Evolutionary conservation across 23 tunicate species (phyloP).

Genomic region (Ciona savignyi): DNA sequence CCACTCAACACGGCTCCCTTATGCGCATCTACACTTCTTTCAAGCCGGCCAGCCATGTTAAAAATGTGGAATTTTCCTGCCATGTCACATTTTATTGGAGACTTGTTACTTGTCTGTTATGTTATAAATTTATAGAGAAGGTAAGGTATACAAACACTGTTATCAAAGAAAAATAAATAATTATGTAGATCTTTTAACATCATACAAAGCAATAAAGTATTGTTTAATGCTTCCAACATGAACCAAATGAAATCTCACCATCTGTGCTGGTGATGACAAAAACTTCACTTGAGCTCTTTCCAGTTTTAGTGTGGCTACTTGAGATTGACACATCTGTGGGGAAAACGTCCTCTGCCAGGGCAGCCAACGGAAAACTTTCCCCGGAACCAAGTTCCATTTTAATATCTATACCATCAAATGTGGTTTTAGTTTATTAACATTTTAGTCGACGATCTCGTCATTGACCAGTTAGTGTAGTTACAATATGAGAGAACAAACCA

Average conservation of each 20-base stretch:
- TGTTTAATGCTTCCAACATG: not conserved
- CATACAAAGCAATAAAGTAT: not conserved
- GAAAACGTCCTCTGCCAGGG: conserved; percentile 53
- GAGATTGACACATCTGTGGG: conserved; percentile 63
- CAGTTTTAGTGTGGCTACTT: conserved; percentile 44
- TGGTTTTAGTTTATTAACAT: too few relatives aligned
- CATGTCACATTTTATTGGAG: not conserved
- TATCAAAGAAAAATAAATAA: too few relatives aligned
- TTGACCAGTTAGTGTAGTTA: too few relatives aligned
- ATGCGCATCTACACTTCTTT: conserved; percentile 83
- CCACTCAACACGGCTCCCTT: conserved; percentile 82
- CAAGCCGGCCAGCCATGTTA: conserved; percentile 64
- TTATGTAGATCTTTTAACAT: too few relatives aligned
- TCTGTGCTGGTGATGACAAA: conserved; percentile 80
- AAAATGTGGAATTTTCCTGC: conserved; percentile 54
- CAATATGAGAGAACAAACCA: too few relatives aligned
- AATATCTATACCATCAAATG: conserved; percentile 15
- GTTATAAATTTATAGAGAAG: too few relatives aligned
- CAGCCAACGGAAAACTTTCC: conserved; percentile 40
- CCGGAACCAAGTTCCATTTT: conserved; percentile 67
- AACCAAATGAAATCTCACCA: conserved; percentile 12
- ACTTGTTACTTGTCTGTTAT: not conserved
- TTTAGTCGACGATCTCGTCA: too few relatives aligned
- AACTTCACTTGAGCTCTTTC: conserved; percentile 38
- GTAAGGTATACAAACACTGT: too few relatives aligned